Evolutionary conservation across 2,888 invertebrate species (phyloP), one percentile per base, ranked within the genome.

Genomic region (Morpho deidamia): DNA sequence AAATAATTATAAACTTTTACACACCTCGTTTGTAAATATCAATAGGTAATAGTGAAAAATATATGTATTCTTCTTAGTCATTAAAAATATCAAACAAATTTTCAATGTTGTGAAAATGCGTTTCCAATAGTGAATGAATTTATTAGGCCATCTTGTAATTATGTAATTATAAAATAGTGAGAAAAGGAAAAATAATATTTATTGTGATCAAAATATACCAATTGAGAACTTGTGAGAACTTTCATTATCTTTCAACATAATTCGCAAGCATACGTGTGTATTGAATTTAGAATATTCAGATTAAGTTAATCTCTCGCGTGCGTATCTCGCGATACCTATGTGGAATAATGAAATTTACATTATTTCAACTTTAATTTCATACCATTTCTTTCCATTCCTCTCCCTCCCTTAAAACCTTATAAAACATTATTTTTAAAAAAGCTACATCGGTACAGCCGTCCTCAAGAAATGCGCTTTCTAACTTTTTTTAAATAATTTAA

Each of bases 71-170:
- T 23, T 35, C 1, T 47, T 11, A 51, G 35, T 49, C 39, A 38
- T 32, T 41, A 51, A 23, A 42, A 37, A 51, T 41, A 39, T 35
- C 35, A 10, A 65, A 61, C 8, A 62, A 72, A 70, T 73, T 64
- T 78, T 82, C 79, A 82, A 83, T 84, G 76, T 81, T 83, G 81
- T 73, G 77, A 82, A 83, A 70, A 85, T 84, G 60, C 76, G 66
- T 82, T 85, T 79, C 75, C 81, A 83, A 85, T 82, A 84, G 79
- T 82, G 82, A 83, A 51, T 53, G 80, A 67, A 60, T 78, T 23
- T n/a, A 76, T 64, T 60, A 51, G 44, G 49, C 44, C 40, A 40
- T 38, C 41, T 49, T 51, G 51, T 54, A 52, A 55, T 44, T 58
- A 37, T 37, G 37, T 37, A 57, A 46, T 37, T 62, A 42, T 60